Base-by-base conservation (phyloP, 2,888 invertebrate genomes). In the Caenorhabditis wallacei region DNA sequence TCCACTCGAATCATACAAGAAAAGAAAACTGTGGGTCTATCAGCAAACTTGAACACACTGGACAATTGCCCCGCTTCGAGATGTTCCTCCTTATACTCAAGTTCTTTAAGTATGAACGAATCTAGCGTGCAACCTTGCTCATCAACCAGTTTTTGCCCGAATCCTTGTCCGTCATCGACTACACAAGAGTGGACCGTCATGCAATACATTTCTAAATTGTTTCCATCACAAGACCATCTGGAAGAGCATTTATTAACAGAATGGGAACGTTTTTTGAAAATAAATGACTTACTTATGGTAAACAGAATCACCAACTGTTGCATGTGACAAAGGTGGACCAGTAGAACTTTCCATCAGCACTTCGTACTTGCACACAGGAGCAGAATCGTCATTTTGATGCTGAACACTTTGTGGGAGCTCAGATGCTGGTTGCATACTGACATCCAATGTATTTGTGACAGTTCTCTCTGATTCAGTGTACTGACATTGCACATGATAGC, bases 1-100 rank as follows among this genome's bases (percentile, higher is more conserved):
- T 87, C 82, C 26, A 91, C 80, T 26, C 87, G 59, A n/a, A 91
- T 88, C 86, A 89, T 90, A 70, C 91, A 91, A 5, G 84, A 83
- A 71, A 90, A 90, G 84, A 88, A 90, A 16, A 91, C 86, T 1
- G 91, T 90, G 3, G 89, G 87, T 18, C 85, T 84, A 64, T 91
- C 91, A 11, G 91, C 91, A 64, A 91, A 91, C 61, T 90, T 91
- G 85, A 91, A 91, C 0, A 90, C 90, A 53, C 69, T 82, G 0
- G 89, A 79, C 20, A 85, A 53, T 64, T 88, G 88, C 16, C 87
- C 88, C 7, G 89, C 90, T 48, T 84, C 79, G 26, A 90, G 69
- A 30, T 82, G 82, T 1, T 54, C 18, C 20, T 80, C 79, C 3
- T 63, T 68, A 61, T 89, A 89, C 13, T 89, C 78, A 7, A 91